phyloP scores from a whole-genome alignment of 1,140 invertebrate species.

The Drosophila varians region DNA sequence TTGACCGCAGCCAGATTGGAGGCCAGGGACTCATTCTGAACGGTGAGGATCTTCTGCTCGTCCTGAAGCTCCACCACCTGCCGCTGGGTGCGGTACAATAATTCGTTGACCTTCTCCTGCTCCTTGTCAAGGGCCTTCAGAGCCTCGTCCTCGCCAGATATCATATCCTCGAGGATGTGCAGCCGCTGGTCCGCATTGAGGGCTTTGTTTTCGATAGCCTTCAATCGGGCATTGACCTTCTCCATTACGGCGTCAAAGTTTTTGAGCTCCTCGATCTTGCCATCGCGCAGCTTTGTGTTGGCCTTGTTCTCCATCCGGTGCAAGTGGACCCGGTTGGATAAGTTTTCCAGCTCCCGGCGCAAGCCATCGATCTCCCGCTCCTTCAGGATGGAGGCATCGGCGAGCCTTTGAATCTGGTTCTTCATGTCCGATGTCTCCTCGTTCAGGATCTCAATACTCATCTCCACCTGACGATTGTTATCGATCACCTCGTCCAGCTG shows the following conservation, averaged over 20 bases:
- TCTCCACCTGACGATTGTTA: conserved; percentile 73
- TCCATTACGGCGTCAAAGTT: conserved; percentile 39
- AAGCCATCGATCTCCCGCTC: conserved; percentile 66
- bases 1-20: conserved; percentile 42
- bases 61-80: conserved; percentile 56
- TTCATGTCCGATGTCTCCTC: conserved; percentile 64
- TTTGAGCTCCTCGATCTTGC: conserved; percentile 39
- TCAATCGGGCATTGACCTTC: conserved; percentile 50
- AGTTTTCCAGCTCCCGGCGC: conserved; percentile 69
- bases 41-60: conserved; percentile 55
- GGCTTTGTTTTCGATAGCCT: conserved; percentile 57
- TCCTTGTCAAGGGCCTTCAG: conserved; percentile 61
- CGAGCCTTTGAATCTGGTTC: conserved; percentile 54
- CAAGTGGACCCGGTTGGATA: conserved; percentile 58
- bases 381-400: conserved; percentile 54
- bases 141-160: conserved; percentile 54
- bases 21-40: conserved; percentile 53
- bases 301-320: conserved; percentile 75
- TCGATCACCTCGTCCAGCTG: conserved; percentile 63
- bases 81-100: conserved; percentile 70
- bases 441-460: conserved; percentile 63
- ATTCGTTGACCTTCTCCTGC: conserved; percentile 60
- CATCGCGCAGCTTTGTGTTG: conserved; percentile 29
- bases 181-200: conserved; percentile 68
- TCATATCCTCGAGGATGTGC: conserved; percentile 76